These are phyloP conservation scores for Acronicta aceris DNA, from an alignment of 2,888 invertebrate species.

Conservation along the genomic window DNA sequence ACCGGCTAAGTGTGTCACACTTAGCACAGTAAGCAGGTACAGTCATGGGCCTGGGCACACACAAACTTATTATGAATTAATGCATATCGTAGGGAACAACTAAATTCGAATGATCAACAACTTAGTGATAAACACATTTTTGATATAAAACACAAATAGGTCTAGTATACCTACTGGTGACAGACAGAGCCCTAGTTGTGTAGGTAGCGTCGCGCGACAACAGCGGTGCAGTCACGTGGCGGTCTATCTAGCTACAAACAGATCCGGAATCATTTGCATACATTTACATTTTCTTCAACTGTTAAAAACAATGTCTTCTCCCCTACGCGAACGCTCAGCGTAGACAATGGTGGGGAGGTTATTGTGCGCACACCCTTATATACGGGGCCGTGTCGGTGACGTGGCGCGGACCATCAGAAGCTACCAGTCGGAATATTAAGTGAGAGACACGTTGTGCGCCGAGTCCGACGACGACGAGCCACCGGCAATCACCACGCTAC, in stretches of 20 bases:
- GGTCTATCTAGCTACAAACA: constrained; percentile 42
- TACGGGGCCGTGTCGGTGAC: constrained; percentile 22
- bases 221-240: neutral
- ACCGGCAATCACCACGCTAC: neutral
- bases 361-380: constrained; percentile 55
- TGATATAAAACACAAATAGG: neutral
- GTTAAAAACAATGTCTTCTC: constrained; percentile 50
- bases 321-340: constrained; percentile 13
- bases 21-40: no score
- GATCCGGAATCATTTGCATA: constrained; percentile 65
- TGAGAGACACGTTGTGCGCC: constrained; percentile 7
- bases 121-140: no score
- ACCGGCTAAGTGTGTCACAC: no score
- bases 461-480: no score
- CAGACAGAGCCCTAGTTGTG: no score
- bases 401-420: constrained; percentile 54
- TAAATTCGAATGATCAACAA: no score
- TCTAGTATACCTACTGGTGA: neutral
- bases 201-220: neutral
- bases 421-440: constrained; percentile 50
- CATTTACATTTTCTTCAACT: constrained; percentile 71
- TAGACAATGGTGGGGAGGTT: constrained; percentile 47
- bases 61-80: no score
- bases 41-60: no score
- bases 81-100: no score